phyloP scores from a whole-genome alignment of 1,140 invertebrate genomes.

The Pseudomyrmex gracilis region DNA sequence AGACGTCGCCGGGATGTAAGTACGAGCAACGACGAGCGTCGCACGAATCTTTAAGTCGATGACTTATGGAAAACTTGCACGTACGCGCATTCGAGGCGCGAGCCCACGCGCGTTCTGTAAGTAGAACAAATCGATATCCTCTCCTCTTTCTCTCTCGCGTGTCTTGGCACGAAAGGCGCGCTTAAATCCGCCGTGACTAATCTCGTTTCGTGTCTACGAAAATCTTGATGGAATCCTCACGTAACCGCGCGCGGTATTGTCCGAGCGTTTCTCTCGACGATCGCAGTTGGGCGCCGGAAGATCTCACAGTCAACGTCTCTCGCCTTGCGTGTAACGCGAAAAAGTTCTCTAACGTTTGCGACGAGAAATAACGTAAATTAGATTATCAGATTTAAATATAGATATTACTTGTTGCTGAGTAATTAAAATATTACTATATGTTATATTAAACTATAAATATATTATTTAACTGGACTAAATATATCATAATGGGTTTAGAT shows the following conservation, averaged over 20 bases:
- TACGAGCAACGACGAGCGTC: background rate
- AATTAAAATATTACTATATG: too few relatives aligned
- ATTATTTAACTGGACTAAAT: too few relatives aligned
- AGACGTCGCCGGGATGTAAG: background rate
- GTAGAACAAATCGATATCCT: constrained; percentile 64
- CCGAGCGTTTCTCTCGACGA: constrained; percentile 1
- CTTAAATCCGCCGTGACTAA: constrained; percentile 68
- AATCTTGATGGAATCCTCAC: constrained; percentile 52
- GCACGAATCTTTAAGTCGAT: constrained; percentile 32
- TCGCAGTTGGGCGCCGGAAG: background rate
- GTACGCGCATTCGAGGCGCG: constrained; percentile 4
- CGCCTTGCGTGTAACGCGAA: background rate
- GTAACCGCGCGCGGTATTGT: background rate
- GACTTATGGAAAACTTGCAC: constrained; percentile 41
- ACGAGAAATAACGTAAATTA: too few relatives aligned
- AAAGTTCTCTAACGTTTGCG: too few relatives aligned
- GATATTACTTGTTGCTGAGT: too few relatives aligned
- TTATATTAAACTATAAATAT: too few relatives aligned
- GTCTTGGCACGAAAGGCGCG: constrained; percentile 43
- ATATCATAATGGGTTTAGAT: too few relatives aligned
- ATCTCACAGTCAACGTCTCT: background rate
- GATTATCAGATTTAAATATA: too few relatives aligned
- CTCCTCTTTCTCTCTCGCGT: too few relatives aligned
- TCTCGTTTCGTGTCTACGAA: constrained; percentile 62
- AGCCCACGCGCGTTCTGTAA: background rate